phyloP scores from a whole-genome alignment of 2,888 invertebrate species.

The Caenorhabditis zanzibari region DNA sequence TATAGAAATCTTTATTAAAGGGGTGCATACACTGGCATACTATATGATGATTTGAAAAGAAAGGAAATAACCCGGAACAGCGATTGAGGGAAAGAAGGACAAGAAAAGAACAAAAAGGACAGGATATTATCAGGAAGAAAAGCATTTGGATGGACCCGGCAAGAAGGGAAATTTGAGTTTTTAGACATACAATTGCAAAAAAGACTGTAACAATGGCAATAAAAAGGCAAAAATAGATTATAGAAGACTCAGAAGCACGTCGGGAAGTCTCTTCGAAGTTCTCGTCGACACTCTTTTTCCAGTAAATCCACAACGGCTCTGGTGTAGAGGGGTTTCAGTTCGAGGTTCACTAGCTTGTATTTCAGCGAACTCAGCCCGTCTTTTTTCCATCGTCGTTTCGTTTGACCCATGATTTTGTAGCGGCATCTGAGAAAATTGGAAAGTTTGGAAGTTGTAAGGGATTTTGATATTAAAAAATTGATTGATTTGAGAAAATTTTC shows the following conservation, averaged over 20 bases:
- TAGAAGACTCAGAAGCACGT: slow-evolving; percentile 49
- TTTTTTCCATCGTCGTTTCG: slow-evolving; percentile 84
- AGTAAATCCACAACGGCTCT: slow-evolving; percentile 78
- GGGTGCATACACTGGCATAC: too few relatives aligned
- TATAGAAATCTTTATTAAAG: too few relatives aligned
- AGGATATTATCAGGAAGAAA: too few relatives aligned
- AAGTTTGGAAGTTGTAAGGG: neutral
- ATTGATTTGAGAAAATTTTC: neutral
- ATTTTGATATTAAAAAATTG: neutral
- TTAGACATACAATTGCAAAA: too few relatives aligned
- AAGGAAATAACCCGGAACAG: too few relatives aligned
- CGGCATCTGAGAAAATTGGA: slow-evolving; percentile 84
- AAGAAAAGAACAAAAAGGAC: too few relatives aligned
- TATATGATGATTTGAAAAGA: too few relatives aligned
- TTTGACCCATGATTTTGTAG: slow-evolving; percentile 84
- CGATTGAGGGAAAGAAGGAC: too few relatives aligned
- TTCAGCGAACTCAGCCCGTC: slow-evolving; percentile 85
- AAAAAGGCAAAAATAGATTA: too few relatives aligned
- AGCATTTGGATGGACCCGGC: too few relatives aligned
- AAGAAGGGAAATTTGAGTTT: too few relatives aligned
- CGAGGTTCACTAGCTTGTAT: slow-evolving; percentile 80
- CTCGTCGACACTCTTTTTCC: slow-evolving; percentile 76
- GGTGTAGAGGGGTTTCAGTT: slow-evolving; percentile 76
- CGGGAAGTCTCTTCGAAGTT: slow-evolving; percentile 60
- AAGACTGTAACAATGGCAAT: too few relatives aligned